Conservation (phyloP, 2,797 vertebrate species). For the Philypnodon macrostomus region DNA sequence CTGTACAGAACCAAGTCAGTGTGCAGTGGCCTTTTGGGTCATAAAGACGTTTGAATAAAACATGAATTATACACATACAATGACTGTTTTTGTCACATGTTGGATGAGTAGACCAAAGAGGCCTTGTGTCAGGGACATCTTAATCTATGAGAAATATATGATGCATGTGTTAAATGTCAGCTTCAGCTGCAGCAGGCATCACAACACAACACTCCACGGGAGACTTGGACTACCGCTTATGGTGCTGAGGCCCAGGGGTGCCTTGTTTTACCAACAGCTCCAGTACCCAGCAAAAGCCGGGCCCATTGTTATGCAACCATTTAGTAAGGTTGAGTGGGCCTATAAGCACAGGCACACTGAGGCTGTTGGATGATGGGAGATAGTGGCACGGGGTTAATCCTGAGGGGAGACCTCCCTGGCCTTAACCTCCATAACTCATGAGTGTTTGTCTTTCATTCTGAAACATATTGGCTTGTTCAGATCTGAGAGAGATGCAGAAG, state of each 20-base stretch:
- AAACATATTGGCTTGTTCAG: constrained; percentile 46
- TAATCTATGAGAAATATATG: constrained; percentile 5
- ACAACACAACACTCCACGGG: constrained; percentile 40
- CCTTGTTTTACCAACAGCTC: constrained; percentile 74
- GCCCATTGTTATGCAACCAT: constrained; percentile 75
- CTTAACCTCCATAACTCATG: constrained; percentile 46
- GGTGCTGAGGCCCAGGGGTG: constrained; percentile 53
- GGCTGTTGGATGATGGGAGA: constrained; percentile 55
- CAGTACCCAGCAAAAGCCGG: constrained; percentile 55
- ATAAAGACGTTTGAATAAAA: constrained; percentile 22
- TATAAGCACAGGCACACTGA: constrained; percentile 47
- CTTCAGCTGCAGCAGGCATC: constrained; percentile 24
- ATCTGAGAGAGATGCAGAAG: constrained; percentile 36
- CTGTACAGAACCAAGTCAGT: constrained; percentile 47
- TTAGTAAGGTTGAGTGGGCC: constrained; percentile 65
- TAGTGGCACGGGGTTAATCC: constrained; percentile 65
- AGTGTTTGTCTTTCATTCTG: constrained; percentile 65
- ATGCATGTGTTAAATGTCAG: constrained; percentile 52
- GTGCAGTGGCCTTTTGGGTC: constrained; percentile 22
- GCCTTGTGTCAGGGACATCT: constrained; percentile 8
- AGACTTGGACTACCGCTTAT: constrained; percentile 33
- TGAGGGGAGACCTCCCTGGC: constrained; percentile 47
- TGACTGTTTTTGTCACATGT: constrained; percentile 14
- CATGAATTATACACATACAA: constrained; percentile 4
- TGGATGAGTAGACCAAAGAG: constrained; percentile 9